Evolutionary conservation across 2,888 invertebrate species (phyloP), one percentile per base, ranked within the genome.

Genomic region (Arrhopalites spinosus): DNA sequence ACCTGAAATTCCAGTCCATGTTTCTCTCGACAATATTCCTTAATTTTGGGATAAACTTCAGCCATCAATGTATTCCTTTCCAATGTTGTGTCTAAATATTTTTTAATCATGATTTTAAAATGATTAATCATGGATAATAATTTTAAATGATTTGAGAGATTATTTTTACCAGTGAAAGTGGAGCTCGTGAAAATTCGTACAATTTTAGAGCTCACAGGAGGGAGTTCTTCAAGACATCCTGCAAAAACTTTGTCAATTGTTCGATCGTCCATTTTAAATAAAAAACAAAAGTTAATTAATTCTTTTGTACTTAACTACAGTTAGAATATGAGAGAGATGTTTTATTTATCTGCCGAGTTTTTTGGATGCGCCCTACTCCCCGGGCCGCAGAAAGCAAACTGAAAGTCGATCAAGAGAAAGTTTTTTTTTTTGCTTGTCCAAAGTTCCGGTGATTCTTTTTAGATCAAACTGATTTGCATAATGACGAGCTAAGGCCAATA

Each of bases 1-100:
- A 95, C 97, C 90, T 98, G 98, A 88, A 98, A 98, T 85, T 98
- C 98, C 45, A 98, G 87, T 0, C 98, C 98, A 84, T 98, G 96
- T 84, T 96, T 96, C 86, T 98, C 97, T 73, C 98, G 87, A 84
- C 98, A 98, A 85, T 95, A 98, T 84, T 98, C 97, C 85, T 98
- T 98, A 80, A 98, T 90, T 84, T 92, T 91, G 0, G 98, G 98
- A 85, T 98, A 98, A 80, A 98, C 97, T 85, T 97, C 96, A 1
- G 98, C 95, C 98, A 98, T 98, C 77, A 98, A 85, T 0, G 96
- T 96, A 85, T 98, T 98, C 78, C 98, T 88, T 85, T 98, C 98
- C 91, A 97, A 93, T 0, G 96, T 95, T 0, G 98, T 98, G 85
- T 98, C 98, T 97, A 29, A 20, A 7, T 7, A 36, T 7, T 36